These are phyloP conservation scores for Limnephilus lunatus DNA, from an alignment of 2,888 invertebrate genomes.

Conservation along the genomic window DNA sequence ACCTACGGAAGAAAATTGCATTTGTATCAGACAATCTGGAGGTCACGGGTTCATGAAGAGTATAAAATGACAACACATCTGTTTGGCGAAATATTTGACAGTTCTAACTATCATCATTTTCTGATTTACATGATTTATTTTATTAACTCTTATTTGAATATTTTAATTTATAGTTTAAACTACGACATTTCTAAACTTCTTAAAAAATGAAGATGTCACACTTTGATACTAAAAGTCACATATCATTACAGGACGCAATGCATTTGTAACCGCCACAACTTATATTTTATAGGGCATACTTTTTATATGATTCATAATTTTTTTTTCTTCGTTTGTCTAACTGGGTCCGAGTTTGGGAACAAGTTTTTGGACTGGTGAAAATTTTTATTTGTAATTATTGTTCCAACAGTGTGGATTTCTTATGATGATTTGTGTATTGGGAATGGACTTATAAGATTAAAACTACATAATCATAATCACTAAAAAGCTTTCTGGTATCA, in stretches of 20 bases:
- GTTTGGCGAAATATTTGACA: not conserved
- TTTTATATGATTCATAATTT: not conserved
- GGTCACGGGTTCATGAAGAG: too few relatives aligned
- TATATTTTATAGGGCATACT: not conserved
- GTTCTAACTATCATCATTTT: not conserved
- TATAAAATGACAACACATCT: too few relatives aligned
- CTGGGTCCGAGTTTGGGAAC: too few relatives aligned
- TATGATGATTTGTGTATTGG: not conserved
- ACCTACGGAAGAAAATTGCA: constrained; percentile 73
- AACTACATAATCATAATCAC: not conserved
- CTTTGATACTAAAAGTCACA: not conserved
- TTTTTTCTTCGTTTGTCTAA: not conserved
- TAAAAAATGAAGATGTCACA: not conserved
- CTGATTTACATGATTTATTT: not conserved
- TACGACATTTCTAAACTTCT: not conserved
- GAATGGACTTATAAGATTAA: not conserved
- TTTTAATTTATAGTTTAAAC: not conserved
- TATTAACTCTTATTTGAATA: not conserved
- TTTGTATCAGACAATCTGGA: not conserved
- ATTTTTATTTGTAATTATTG: not conserved
- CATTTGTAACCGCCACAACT: not conserved
- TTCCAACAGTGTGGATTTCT: not conserved
- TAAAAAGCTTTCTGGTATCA: not conserved
- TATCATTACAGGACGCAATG: not conserved
- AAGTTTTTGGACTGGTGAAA: not conserved